Evolutionary conservation across 2,113 vertebrate species (phyloP), one percentile per base, ranked within the genome.

Genomic region (Mesitornis unicolor): DNA sequence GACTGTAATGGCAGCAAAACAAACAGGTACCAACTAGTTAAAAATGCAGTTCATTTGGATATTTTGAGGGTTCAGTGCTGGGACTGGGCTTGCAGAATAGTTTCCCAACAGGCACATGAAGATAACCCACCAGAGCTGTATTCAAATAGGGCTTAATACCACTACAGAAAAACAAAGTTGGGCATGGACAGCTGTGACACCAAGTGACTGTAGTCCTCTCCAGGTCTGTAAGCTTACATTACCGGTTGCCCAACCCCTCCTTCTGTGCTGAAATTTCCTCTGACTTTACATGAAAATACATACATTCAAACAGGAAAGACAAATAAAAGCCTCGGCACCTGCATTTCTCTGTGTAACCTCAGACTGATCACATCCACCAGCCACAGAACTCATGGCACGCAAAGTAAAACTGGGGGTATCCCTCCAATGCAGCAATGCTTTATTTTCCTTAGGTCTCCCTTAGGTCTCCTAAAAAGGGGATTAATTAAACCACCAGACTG

Each of bases 301-400:
- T 16, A 13, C 7, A 29, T 25, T 77, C n/a, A 43, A 61, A 48
- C 10, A 82, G n/a, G 16, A 70, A 69, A 61, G n/a, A 67, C 2
- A 63, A 53, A 57, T 36, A 17, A 68, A 68, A 56, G 5, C 25
- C 29, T 77, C 57, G 1, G 2, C 16, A 21, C 9, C 42, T 63
- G 33, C 3, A 19, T 50, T 71, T 68, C 31, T 45, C 31, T 4
- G 0, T 11, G n/a, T 48, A 64, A n/a, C 12, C 20, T 71, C 18
- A 38, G 43, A 22, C 22, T 26, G 63, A 17, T 33, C 29, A 28
- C n/a, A 14, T 2, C 19, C 35, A 71, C 7, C 28, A 68, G 10
- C 4, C 5, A 48, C 24, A 43, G 51, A 38, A 82, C 31, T 42
- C 1, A 1, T 11, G 1, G 5, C 35, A 18, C 25, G 26, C 40